A percentile compares a stretch with the other conserved stretches of the same genome.
These are phyloP conservation scores for Threskiornis aethiopicus DNA, from an alignment of 2,797 vertebrate species.

Conservation along the genomic window DNA sequence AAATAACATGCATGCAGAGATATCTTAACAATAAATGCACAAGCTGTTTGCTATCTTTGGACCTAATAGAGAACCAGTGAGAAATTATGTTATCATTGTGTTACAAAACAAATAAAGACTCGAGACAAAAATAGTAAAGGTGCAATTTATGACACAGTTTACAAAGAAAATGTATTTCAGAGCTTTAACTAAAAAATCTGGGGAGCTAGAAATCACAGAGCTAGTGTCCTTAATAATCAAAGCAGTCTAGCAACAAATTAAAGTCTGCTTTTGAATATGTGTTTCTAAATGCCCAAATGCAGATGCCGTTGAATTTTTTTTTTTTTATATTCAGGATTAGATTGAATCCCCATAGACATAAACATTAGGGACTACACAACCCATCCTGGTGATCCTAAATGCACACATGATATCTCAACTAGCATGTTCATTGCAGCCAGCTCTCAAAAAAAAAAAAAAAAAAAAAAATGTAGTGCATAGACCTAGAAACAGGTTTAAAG, in stretches of 20 bases:
- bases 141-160: background rate
- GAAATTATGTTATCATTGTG: background rate
- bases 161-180: background rate
- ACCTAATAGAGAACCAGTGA: background rate
- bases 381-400: background rate
- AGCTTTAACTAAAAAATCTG: background rate
- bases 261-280: background rate
- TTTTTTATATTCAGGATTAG: background rate
- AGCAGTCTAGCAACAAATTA: background rate
- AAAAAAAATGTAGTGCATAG: accelerated
- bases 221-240: background rate
- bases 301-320: background rate
- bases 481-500: background rate
- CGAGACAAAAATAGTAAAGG: background rate
- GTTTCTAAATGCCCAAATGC: background rate
- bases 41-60: background rate
- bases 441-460: background rate
- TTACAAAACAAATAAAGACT: background rate
- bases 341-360: background rate
- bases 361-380: background rate
- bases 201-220: background rate
- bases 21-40: background rate
- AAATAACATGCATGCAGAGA: background rate
- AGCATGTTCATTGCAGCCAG: background rate
- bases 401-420: accelerated